Conservation (phyloP, 2,888 invertebrate species). For the Papilio gigon region DNA sequence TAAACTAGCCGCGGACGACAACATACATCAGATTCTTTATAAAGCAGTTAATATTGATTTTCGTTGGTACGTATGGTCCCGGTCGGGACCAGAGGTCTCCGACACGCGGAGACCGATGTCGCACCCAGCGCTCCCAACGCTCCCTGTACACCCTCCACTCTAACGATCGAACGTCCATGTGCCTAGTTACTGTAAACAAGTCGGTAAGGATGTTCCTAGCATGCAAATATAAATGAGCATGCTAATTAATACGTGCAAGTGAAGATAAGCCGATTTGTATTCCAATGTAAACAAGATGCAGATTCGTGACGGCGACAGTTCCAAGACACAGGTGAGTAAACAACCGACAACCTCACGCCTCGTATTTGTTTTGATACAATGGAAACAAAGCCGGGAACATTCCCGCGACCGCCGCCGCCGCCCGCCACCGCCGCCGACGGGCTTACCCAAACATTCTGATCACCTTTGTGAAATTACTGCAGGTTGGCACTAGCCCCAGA, state of each 20-base stretch:
- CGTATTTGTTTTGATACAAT: slow-evolving; percentile 52
- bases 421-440: slow-evolving; percentile 44
- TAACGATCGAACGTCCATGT: neutral
- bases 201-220: neutral
- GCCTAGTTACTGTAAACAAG: slow-evolving; percentile 8
- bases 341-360: slow-evolving; percentile 45
- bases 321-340: slow-evolving; percentile 41
- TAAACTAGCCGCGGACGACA: no score
- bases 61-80: no score
- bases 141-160: no score
- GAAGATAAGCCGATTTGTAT: slow-evolving; percentile 17
- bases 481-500: neutral
- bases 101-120: no score
- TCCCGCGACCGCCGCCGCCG: slow-evolving; percentile 49
- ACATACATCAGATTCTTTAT: no score
- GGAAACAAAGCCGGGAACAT: slow-evolving; percentile 53
- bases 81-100: no score
- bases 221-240: slow-evolving; percentile 21
- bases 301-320: neutral
- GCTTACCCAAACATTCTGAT: slow-evolving; percentile 44
- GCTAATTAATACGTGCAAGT: slow-evolving; percentile 18
- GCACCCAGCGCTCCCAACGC: no score
- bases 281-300: slow-evolving; percentile 20
- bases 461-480: neutral
- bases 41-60: no score